phyloP scores from a whole-genome alignment of 2,888 invertebrate species.

The Lamellibrachia columna region DNA sequence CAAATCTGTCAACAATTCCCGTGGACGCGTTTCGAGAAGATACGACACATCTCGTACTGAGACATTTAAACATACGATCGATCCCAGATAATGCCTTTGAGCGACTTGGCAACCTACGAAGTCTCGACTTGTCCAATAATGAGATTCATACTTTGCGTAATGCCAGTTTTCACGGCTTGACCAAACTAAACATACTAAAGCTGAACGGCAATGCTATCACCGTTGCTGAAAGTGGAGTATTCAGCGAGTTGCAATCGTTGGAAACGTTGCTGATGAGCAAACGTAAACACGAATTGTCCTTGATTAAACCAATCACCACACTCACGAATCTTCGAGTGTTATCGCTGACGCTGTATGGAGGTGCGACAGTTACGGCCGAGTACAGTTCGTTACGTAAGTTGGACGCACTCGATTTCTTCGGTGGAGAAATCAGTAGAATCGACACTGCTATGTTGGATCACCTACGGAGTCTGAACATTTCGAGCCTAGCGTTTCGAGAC shows the following conservation, averaged over 20 bases:
- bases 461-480: background rate
- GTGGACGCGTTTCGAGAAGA: background rate
- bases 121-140: background rate
- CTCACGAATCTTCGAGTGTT: background rate
- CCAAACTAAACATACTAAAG: background rate
- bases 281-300: background rate
- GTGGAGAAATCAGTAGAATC: background rate
- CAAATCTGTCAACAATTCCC: background rate
- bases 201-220: background rate
- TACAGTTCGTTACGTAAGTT: background rate
- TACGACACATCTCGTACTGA: background rate
- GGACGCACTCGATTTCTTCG: background rate
- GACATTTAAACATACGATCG: background rate
- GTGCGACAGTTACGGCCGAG: background rate
- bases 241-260: conserved; percentile 6
- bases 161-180: background rate
- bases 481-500: background rate
- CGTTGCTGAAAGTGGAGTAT: background rate
- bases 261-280: background rate
- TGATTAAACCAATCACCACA: background rate
- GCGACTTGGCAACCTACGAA: background rate
- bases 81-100: background rate
- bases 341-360: background rate
- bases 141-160: background rate
- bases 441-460: background rate